Base-by-base conservation (phyloP, 64 coral and sea anemone genomes). In the Montipora foliosa region DNA sequence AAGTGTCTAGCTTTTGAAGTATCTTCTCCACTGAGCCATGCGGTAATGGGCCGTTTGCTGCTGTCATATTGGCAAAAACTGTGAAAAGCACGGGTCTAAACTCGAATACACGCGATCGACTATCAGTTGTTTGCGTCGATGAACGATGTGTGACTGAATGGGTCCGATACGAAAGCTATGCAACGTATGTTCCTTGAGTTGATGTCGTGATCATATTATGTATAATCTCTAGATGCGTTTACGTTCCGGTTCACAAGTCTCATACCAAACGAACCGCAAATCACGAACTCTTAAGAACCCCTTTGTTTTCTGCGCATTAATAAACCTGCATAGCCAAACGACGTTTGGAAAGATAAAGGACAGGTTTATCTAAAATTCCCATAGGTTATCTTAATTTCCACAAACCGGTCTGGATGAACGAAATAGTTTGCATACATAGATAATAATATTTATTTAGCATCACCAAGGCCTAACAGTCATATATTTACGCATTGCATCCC, bases 1-100 rank as follows among this genome's bases (percentile, higher is more conserved):
- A 78, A n/a, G 75, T 48, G 8, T 93, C 84, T 12, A 93, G 77
- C 59, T 72, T 93, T 47, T 93, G 67, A 13, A 93, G 78, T 10
- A 93, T 69, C n/a, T 67, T 93, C 48, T 93, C 64, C 1, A 86
- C 66, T 13, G 66, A 16, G 66, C 66, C 16, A 46, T 47, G 6
- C 16, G 4, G 44, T 71, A 12, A 14, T 14, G 46, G 45, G 50
- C 64, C 64, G 11, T 70, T 71, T 50, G 44, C 5, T 47, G 37
- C 19, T 49, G 61, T 86, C 82, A 86, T 70, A 8, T 71, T 49
- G 47, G 15, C 66, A n/a, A 86, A 15, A 44, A 59, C 79, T 61
- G 51, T 60, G 12, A 59, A 59, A 7, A 16, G 64, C 64, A 17
- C 50, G 78, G 19, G n/a, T 3, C 4, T 14, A 71, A 85, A 48